Base-by-base conservation (phyloP, 2,888 invertebrate genomes). In the Tanaodytes sp. region DNA sequence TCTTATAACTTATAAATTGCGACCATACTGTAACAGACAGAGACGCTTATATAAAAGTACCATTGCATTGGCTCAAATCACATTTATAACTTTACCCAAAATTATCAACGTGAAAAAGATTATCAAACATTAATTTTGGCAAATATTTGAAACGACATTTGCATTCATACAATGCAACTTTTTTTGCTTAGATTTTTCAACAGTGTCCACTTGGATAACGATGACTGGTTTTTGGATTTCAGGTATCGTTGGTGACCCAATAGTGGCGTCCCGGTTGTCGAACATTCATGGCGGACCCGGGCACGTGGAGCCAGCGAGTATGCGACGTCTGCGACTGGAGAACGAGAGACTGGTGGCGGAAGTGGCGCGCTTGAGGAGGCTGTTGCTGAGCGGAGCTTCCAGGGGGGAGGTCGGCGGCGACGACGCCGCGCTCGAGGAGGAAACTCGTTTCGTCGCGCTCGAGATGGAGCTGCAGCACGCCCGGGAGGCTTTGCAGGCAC, bases 321-420 rank as follows among this genome's bases (percentile, higher is more conserved):
- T 90, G 6, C 87, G 91, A 49, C 86, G 91, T 62, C 87, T 93
- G 64, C 88, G 91, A 58, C 86, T 90, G 74, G 93, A 94, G 81
- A 94, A 94, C 84, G 94, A 94, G 82, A 89, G 92, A 63, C 87
- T 94, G 67, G 87, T 91, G 84, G 90, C 91, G 64, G 92, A 92
- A 82, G 87, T 92, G 11, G 91, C 91, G 0, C 87, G 92, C 78
- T 87, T 92, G 45, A 87, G 91, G 39, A 87, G 91, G 67, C 84
- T 92, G 64, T 86, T 93, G 61, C 89, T 91, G 37, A 88, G 90
- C 4, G 89, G 89, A 0, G 89, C 89, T 1, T 88, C 89, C 52
- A 83, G 88, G 3, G 88, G 89, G 0, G 89, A 89, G 65, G 88
- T 88, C 0, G 87, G 89, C 9, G 87, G 88, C 3, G 89, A 89